phyloP scores from a whole-genome alignment of 2,113 vertebrate genomes.

The Hoplias malabaricus region DNA sequence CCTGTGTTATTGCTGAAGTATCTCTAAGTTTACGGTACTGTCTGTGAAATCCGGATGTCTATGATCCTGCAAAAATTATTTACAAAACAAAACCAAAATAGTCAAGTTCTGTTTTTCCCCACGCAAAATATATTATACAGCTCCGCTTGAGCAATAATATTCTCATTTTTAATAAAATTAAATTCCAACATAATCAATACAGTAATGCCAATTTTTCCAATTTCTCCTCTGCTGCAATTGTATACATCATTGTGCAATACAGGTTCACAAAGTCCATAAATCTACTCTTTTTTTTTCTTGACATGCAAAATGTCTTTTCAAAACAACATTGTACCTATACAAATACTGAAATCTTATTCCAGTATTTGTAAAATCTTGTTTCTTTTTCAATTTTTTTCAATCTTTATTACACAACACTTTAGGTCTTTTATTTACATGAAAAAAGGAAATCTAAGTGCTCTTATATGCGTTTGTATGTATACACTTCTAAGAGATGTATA shows the following conservation, averaged over 20 bases:
- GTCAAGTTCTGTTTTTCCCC: conserved; percentile 85
- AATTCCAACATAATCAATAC: conserved; percentile 94
- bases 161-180: conserved; percentile 93
- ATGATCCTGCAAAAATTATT: conserved; percentile 96
- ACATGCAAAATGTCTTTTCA: conserved; percentile 98
- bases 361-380: conserved; percentile 73
- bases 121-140: conserved; percentile 99
- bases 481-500: conserved; percentile 79
- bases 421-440: conserved; percentile 93
- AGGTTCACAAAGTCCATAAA: conserved; percentile 90
- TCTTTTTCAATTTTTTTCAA: conserved; percentile 41
- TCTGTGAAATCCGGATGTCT: conserved; percentile 96
- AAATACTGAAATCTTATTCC: conserved; percentile 91
- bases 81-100: conserved; percentile 96
- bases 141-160: conserved; percentile 88
- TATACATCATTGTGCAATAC: conserved; percentile 94
- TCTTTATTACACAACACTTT: conserved; percentile 93
- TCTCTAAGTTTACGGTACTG: conserved; percentile 75
- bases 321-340: conserved; percentile 96
- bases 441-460: conserved; percentile 89
- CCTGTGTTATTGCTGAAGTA: conserved; percentile 99
- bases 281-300: conserved; percentile 72
- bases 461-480: conserved; percentile 77
- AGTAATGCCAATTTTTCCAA: conserved; percentile 91
- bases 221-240: conserved; percentile 81